Base-by-base conservation (phyloP, 2,113 vertebrate genomes). In the Anas platyrhynchos region DNA sequence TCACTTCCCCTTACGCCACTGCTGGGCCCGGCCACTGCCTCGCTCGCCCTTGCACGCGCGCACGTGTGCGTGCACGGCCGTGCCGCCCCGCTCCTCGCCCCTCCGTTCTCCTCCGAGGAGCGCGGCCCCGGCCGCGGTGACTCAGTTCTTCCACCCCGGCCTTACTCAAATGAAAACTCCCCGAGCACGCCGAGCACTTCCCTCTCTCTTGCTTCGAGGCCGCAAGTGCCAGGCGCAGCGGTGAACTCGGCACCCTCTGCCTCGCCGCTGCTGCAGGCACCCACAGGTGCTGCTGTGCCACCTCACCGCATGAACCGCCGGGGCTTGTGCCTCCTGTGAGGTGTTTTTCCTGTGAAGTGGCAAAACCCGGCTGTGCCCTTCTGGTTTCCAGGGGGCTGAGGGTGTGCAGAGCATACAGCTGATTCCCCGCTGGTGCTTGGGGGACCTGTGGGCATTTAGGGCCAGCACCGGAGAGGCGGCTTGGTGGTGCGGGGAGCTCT, bases 51-150 rank as follows among this genome's bases (percentile, higher is more conserved):
- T 4, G 0, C 50, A 25, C 67, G 10, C 5, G 1, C 34, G 43
- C 61, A 65, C 66, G 58, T 61, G 2, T 2, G 16, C 50, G 44
- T 8, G 48, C 52, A 27, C 26, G 52, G 59, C 50, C 8, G 2
- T 74, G 62, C 29, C 16, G 54, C 54, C 6, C 62, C 11, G 54
- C 54, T 31, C 62, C 16, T 7, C 36, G 18, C 11, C 3, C 9
- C 52, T 59, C 31, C 2, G 0, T 58, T 63, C 27, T 75, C 38
- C 41, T 8, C 3, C 0, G 6, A 82, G 11, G 22, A 73, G 18
- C 0, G 0, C 29, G 41, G 77, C n/a, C 56, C 10, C 0, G 0
- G 41, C 29, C 1, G 0, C 13, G 34, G 16, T 87, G 86, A 75
- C 56, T 95, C 83, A 34, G 50, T 87, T 69, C 74, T 87, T 76